Percentiles rank a stretch among this genome's conserved stretches.
phyloP scores from a whole-genome alignment of 2,888 invertebrate genomes.

The Gastracanthus pulcherrimus region DNA sequence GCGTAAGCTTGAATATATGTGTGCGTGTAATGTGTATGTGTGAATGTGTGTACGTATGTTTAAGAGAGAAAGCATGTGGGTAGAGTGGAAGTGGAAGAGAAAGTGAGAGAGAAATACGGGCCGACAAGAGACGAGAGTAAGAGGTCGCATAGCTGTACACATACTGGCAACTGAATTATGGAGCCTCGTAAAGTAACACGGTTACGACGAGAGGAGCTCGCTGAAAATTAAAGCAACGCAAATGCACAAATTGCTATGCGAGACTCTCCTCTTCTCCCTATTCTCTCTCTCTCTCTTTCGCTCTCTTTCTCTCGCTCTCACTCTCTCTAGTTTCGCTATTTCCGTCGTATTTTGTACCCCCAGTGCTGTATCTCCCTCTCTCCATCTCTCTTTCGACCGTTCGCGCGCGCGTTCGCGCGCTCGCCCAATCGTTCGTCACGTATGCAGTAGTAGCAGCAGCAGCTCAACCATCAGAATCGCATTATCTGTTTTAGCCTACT shows the following conservation, averaged over 20 bases:
- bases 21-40: too few relatives aligned
- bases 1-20: too few relatives aligned
- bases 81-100: too few relatives aligned
- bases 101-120: neutral
- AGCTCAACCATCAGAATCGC: slow-evolving; percentile 3
- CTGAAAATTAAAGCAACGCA: slow-evolving; percentile 53
- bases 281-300: too few relatives aligned
- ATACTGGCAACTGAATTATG: slow-evolving; percentile 42
- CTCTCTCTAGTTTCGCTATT: neutral
- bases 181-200: slow-evolving; percentile 45
- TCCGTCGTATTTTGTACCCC: neutral
- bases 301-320: neutral
- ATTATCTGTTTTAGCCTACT: slow-evolving; percentile 16
- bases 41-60: too few relatives aligned
- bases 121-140: neutral
- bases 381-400: neutral
- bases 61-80: too few relatives aligned
- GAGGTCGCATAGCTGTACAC: neutral
- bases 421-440: neutral
- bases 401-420: too few relatives aligned
- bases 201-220: slow-evolving; percentile 40
- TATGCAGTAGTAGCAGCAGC: neutral
- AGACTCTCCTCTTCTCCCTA: neutral
- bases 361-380: neutral
- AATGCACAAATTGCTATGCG: slow-evolving; percentile 41